phyloP scores from a whole-genome alignment of 1,140 invertebrate genomes.

The Dryas iulia region DNA sequence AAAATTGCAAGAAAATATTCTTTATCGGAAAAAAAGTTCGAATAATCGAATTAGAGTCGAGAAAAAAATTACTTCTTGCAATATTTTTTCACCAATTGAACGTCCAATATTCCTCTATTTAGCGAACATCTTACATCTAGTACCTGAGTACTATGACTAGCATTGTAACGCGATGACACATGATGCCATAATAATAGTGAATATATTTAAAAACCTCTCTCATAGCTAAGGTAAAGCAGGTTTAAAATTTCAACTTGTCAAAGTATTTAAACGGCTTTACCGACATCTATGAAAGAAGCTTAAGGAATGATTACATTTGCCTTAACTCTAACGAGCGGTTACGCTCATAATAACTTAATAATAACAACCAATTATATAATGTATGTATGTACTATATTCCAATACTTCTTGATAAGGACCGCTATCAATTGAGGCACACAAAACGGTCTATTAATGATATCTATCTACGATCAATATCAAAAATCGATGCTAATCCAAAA shows the following conservation, averaged over 20 bases:
- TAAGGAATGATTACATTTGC: slow-evolving; percentile 34
- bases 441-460: slow-evolving; percentile 7
- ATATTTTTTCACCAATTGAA: not conserved
- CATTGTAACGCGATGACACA: slow-evolving; percentile 45
- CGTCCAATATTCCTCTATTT: slow-evolving; percentile 27
- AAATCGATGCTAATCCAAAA: no score
- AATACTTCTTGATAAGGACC: slow-evolving; percentile 30
- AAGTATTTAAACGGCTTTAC: slow-evolving; percentile 9
- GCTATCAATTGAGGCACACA: slow-evolving; percentile 21
- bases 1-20: not conserved
- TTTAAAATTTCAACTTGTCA: not conserved
- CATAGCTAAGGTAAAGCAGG: slow-evolving; percentile 18
- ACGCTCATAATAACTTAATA: slow-evolving; percentile 18
- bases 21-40: not conserved
- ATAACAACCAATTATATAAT: not conserved
- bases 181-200: slow-evolving; percentile 28
- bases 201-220: slow-evolving; percentile 18
- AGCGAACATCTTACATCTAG: slow-evolving; percentile 50
- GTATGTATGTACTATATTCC: slow-evolving; percentile 3
- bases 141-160: slow-evolving; percentile 72
- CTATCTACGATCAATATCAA: no score
- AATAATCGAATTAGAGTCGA: not conserved
- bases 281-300: slow-evolving; percentile 25
- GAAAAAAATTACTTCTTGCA: not conserved
- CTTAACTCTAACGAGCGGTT: slow-evolving; percentile 31